A percentile compares a stretch with the other conserved stretches of the same genome.
Conservation (phyloP, 2,113 vertebrate genomes). For the Raja brachyura region DNA sequence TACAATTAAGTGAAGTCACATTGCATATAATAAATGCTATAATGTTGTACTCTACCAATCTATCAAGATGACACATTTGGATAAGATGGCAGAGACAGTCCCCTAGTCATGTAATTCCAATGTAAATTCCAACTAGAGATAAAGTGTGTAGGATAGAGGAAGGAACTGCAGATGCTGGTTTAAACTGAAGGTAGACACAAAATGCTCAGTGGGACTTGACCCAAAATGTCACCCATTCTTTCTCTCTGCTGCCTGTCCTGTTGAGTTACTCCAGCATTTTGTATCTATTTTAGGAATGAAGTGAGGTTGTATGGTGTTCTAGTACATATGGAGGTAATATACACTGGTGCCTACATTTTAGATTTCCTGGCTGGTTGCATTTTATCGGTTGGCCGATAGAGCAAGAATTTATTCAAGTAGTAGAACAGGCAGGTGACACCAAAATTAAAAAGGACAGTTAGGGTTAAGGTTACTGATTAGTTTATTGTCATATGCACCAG, state of each 20-base stretch:
- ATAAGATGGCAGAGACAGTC: neutral
- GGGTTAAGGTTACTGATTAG: too few relatives aligned
- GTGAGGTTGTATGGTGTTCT: neutral
- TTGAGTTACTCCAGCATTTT: too few relatives aligned
- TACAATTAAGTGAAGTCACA: constrained; percentile 14
- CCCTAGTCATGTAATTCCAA: neutral
- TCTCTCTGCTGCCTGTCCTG: too few relatives aligned
- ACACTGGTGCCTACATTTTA: neutral
- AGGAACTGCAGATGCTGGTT: too few relatives aligned
- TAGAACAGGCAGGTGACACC: neutral
- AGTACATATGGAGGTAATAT: neutral
- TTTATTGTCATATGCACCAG: too few relatives aligned
- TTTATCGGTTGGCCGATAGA: neutral
- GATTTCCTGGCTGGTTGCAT: neutral
- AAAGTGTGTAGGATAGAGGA: neutral
- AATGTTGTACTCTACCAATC: neutral
- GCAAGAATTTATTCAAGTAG: neutral
- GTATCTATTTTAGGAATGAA: neutral
- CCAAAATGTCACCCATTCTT: too few relatives aligned
- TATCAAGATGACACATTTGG: neutral
- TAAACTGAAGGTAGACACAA: too few relatives aligned
- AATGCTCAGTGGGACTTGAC: too few relatives aligned
- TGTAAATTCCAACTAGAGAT: neutral
- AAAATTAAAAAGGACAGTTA: neutral
- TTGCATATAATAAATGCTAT: neutral